Base-by-base conservation (phyloP, 2,888 invertebrate species). In the Epirrita christyi region DNA sequence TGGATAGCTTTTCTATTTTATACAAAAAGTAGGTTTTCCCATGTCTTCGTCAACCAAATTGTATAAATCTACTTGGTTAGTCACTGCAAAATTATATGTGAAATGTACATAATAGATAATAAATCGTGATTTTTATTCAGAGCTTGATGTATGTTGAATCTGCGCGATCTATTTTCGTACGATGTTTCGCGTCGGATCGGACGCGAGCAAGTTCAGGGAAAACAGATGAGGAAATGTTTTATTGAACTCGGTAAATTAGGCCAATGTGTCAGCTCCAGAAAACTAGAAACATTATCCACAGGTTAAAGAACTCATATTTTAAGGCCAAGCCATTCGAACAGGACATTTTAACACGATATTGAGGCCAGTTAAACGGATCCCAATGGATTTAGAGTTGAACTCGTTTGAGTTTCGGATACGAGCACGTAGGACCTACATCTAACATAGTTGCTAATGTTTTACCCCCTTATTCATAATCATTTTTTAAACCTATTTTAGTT, bases 151-250 rank as follows among this genome's bases (percentile, higher is more conserved):
- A 75, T 76, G 76, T 74, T 67, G 53, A 62, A 70, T 72, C 72
- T 67, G 69, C 66, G 64, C 66, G 64, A 69, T 78, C 82, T 85
- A 85, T 85, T 85, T 83, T 71, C 28, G 78, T 67, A 27, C 67
- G 63, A 59, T 66, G 70, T 67, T 65, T 66, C 72, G 70, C 73
- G 73, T 73, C 73, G 67, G 70, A 67, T 73, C 75, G 75, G 68
- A 71, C 72, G 75, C 79, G 83, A 70, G 80, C 88, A 89, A 88
- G 88, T 89, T 89, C 89, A 88, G 80, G 88, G 87, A 88, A 88
- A 85, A 75, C 75, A 79, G 81, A 78, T 76, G 74, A 72, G 81
- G 79, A 80, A 81, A 83, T 81, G 80, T 81, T 83, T 81, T 85
- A 84, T 83, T 79, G 79, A 82, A 82, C 83, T 76, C 72, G 57